phyloP scores from a whole-genome alignment of 64 coral and sea anemone species.

The Actinia equina region DNA sequence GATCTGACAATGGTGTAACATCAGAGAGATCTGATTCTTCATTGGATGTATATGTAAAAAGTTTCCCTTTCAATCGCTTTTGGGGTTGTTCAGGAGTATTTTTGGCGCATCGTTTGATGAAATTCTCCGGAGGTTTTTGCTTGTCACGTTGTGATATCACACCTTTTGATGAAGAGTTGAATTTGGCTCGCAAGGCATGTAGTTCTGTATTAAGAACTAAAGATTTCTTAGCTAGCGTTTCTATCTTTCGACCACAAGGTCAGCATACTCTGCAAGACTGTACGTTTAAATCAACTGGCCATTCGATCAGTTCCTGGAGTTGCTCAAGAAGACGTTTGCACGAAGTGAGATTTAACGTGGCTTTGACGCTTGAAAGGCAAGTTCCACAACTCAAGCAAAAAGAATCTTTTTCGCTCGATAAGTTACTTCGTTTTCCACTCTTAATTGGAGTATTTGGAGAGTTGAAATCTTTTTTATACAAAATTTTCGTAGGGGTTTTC shows the following conservation, averaged over 20 bases:
- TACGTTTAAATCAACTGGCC: background rate
- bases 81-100: background rate
- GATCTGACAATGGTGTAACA: background rate
- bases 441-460: slow-evolving; percentile 2
- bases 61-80: background rate
- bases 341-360: background rate
- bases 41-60: background rate
- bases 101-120: background rate
- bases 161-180: background rate
- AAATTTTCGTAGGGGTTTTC: background rate
- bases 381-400: background rate
- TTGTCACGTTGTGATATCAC: background rate
- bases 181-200: background rate
- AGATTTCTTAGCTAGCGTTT: background rate
- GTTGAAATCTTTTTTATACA: background rate
- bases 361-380: background rate
- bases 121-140: background rate
- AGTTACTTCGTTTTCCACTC: background rate
- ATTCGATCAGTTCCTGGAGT: background rate
- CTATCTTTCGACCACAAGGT: background rate
- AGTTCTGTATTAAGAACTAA: background rate
- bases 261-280: background rate
- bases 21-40: background rate
- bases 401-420: background rate
- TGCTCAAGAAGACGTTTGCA: background rate